These are phyloP conservation scores for Aspidoscelis tigris DNA, from an alignment of 2,113 vertebrate genomes.

Conservation along the genomic window DNA sequence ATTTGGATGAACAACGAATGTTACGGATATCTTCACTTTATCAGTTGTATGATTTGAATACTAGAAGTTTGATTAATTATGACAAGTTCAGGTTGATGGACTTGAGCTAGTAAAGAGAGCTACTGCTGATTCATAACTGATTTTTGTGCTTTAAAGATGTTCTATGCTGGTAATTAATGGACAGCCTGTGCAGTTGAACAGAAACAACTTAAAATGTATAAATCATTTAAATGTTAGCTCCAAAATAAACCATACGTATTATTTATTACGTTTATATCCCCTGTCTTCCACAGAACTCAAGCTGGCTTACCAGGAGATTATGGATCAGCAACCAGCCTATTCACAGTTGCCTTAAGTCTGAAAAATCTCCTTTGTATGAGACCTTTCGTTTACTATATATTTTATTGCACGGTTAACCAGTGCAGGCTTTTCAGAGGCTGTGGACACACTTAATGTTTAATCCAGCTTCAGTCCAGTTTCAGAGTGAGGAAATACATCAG, in stretches of 20 bases:
- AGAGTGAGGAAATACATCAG: no score
- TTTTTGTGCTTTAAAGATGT: not conserved
- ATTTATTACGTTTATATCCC: not conserved
- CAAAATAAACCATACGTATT: not conserved
- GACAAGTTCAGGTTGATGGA: not conserved
- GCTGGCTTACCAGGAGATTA: not conserved
- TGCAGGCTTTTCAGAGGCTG: no score
- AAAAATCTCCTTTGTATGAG: no score
- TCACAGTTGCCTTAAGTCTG: no score
- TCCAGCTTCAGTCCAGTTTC: no score
- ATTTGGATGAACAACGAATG: no score
- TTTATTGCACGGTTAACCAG: no score
- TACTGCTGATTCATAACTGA: not conserved
- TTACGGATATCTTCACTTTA: not conserved
- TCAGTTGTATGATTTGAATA: not conserved
- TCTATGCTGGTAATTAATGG: slow-evolving; percentile 27
- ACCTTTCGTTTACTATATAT: no score
- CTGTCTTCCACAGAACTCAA: not conserved
- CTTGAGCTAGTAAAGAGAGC: slow-evolving; percentile 9
- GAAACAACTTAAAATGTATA: not conserved
- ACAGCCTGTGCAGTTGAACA: not conserved
- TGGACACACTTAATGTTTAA: no score
- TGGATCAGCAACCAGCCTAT: no score
- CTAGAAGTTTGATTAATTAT: slow-evolving; percentile 12
- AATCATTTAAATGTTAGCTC: slow-evolving; percentile 1